Conservation (phyloP, 64 coral and sea anemone genomes). For the Montipora foliosa region DNA sequence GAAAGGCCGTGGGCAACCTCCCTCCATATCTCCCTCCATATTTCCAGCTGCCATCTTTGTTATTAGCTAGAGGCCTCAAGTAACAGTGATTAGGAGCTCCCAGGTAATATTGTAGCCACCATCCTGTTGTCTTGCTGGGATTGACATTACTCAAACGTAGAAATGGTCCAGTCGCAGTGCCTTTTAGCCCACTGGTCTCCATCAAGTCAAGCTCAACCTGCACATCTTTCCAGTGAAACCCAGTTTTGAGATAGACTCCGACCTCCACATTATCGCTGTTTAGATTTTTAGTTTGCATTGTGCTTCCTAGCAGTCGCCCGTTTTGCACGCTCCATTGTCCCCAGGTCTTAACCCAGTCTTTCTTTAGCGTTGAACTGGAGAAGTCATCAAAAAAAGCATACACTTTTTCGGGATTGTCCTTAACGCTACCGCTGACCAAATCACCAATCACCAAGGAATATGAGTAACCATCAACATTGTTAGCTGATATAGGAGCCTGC, state of each 20-base stretch:
- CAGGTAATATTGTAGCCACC: slow-evolving; percentile 79
- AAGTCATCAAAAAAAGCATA: slow-evolving; percentile 62
- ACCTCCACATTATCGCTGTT: neutral
- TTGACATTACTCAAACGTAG: slow-evolving; percentile 42
- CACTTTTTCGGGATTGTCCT: slow-evolving; percentile 38
- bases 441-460: slow-evolving; percentile 54
- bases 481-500: slow-evolving; percentile 30
- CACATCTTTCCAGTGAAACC: slow-evolving; percentile 62
- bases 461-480: neutral
- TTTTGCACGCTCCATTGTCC: slow-evolving; percentile 60
- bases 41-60: slow-evolving; percentile 55
- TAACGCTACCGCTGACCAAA: slow-evolving; percentile 12
- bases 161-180: slow-evolving; percentile 57
- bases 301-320: slow-evolving; percentile 38
- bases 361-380: slow-evolving; percentile 13
- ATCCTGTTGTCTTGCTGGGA: slow-evolving; percentile 57
- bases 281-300: slow-evolving; percentile 8
- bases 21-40: slow-evolving; percentile 55
- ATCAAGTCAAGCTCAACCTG: slow-evolving; percentile 68
- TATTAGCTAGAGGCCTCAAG: slow-evolving; percentile 61
- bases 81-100: neutral
- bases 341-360: slow-evolving; percentile 45
- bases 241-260: slow-evolving; percentile 50
- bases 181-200: slow-evolving; percentile 15
- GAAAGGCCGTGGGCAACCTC: slow-evolving; percentile 29